Conservation (phyloP, 2,888 invertebrate species). For the Tineola bisselliella region DNA sequence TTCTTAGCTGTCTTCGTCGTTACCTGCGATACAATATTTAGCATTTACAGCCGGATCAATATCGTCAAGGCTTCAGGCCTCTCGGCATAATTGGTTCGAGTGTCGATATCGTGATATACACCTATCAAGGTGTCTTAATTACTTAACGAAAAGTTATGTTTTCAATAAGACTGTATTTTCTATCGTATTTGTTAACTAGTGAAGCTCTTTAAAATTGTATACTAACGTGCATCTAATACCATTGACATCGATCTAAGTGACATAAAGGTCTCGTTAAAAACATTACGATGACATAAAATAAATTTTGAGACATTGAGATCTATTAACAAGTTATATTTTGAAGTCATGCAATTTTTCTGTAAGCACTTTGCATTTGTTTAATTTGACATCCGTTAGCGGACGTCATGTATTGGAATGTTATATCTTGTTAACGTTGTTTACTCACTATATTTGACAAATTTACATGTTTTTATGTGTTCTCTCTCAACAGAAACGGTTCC, state of each 20-base stretch:
- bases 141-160: not conserved
- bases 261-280: not conserved
- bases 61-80: conserved; percentile 24
- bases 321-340: not conserved
- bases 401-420: not conserved
- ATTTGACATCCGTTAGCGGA: not conserved
- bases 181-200: not conserved
- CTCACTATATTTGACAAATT: not conserved
- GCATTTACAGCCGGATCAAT: conserved; percentile 23
- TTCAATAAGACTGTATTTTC: not conserved
- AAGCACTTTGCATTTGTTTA: not conserved
- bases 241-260: not conserved
- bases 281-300: not conserved
- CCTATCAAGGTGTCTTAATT: not conserved
- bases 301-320: not conserved
- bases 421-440: not conserved
- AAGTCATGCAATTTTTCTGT: not conserved
- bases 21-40: conserved; percentile 1
- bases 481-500: too few species aligned
- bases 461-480: conserved; percentile 2
- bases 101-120: not conserved
- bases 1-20: not conserved
- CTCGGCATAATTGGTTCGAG: not conserved
- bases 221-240: not conserved
- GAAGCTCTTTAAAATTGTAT: too few species aligned